Base-by-base conservation (phyloP, 2,888 invertebrate species). In the Stomorhina lunata region DNA sequence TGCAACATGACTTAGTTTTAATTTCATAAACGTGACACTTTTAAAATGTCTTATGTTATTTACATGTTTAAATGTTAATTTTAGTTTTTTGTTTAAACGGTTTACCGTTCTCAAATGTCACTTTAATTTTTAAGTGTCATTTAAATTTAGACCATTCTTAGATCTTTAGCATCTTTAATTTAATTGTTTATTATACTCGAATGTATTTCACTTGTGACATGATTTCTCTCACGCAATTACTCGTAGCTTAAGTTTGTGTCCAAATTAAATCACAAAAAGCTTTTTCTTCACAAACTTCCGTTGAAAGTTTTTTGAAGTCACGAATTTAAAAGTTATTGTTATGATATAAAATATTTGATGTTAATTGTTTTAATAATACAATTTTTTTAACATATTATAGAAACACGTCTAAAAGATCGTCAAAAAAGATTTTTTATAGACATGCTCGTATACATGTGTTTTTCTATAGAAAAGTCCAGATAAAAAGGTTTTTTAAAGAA, bases 221-320 rank as follows among this genome's bases (percentile, higher is more conserved):
- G 55, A 72, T 80, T 80, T 80, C 80, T 45, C 80, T 75, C 68
- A 75, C 61, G 73, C 73, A 66, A 7, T 65, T 65, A 57, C 15
- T n/a, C n/a, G n/a, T 45, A 61, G 32, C 15, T 12, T 48, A 25
- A 48, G n/a, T 40, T 25, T n/a, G n/a, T 32, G 34, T 55, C 9
- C 40, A 37, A 45, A 15, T 45, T 55, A 15, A 45, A 32, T 53
- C n/a, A 57, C 40, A 27, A 27, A 6, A 63, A 10, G 34, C 43
- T 6, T n/a, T 63, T 20, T 55, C 25, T 12, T 29, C 43, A 12
- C 9, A 32, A 40, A 50, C 45, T 78, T 48, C n/a, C 55, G 65
- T 65, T n/a, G 50, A 71, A 78, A 65, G 63, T 61, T 55, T 50
- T 15, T 6, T 34, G 34, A 1, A 34, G 17, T 20, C 32, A 57